Conservation (phyloP, 1,140 invertebrate genomes). For the Drosophila sulfurigaster region DNA sequence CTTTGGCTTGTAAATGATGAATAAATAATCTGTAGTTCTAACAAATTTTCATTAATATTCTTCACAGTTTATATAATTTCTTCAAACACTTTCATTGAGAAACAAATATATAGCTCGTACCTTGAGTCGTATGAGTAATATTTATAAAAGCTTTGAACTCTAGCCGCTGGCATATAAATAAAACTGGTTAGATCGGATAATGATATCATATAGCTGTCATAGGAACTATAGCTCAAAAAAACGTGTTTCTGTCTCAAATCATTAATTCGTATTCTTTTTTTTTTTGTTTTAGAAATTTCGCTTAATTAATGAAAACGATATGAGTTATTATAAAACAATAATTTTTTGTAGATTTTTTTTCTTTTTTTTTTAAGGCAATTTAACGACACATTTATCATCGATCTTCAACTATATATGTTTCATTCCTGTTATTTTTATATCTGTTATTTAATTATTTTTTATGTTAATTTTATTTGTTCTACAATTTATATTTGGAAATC, state of each 20-base stretch:
- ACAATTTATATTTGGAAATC: too few relatives aligned
- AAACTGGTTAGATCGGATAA: constrained; percentile 22
- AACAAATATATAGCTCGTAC: neutral
- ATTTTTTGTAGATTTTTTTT: neutral
- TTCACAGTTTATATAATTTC: neutral
- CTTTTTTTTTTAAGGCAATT: too few relatives aligned
- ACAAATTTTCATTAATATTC: too few relatives aligned
- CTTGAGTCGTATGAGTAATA: constrained; percentile 17
- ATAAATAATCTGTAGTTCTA: neutral
- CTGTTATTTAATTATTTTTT: too few relatives aligned
- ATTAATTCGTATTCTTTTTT: constrained; percentile 1
- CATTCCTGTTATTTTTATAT: too few relatives aligned
- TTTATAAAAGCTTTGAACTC: constrained; percentile 7
- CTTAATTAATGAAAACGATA: neutral
- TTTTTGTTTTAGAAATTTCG: neutral
- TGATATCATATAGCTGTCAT: constrained; percentile 21
- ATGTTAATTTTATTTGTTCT: too few relatives aligned
- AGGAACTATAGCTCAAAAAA: neutral
- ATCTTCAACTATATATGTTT: too few relatives aligned
- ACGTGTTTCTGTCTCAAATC: constrained; percentile 9
- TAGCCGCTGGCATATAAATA: constrained; percentile 1
- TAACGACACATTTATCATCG: too few relatives aligned
- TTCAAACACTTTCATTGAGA: neutral
- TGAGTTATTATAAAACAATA: neutral
- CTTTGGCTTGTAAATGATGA: too few relatives aligned